Evolutionary conservation across 1,140 invertebrate species (phyloP), one percentile per base, ranked within the genome.

Genomic region (Nilaparvata lugens): DNA sequence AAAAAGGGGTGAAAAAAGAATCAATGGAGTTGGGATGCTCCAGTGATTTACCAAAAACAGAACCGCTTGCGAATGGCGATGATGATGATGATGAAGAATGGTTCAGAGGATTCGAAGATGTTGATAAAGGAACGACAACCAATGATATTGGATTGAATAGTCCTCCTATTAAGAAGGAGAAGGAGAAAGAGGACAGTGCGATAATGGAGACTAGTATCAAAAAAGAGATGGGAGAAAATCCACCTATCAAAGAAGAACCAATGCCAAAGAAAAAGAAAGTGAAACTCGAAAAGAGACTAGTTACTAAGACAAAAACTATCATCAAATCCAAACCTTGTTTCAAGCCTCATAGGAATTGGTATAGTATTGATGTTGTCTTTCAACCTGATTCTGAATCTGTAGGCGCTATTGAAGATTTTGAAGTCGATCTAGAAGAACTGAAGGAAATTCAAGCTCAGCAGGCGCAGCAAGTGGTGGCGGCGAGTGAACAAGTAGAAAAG

Each of bases 281-380:
- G 23, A 58, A 21, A 45, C 5, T 16, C 24, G 51, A 24, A 48
- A 13, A 24, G 28, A 58, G 28, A 24, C n/a, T 58, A 21, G 14
- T 14, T 2, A 25, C 24, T 23, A 58, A 9, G 51, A 48, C 16
- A 19, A 28, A 24, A 58, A 42, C 19, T 18, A 28, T 51, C 13
- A 28, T 51, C 43, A 48, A n/a, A 43, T 14, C 31, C 4, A 38
- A 58, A 25, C n/a, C 23, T 45, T 58, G 56, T 45, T 45, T n/a
- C 24, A 24, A 45, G 14, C 4, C 21, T 42, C 58, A 60, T 52
- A 0, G 58, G 38, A 18, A 35, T 19, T 60, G 48, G 48, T 60
- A 52, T 53, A 25, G 16, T 11, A 45, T 9, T 19, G 40, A 16
- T 16, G 3, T 28, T 9, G 31, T 35, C 13, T 11, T 35, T 35